These are phyloP conservation scores for Prochilodus magdalenae DNA, from an alignment of 2,113 vertebrate genomes.

Conservation along the genomic window DNA sequence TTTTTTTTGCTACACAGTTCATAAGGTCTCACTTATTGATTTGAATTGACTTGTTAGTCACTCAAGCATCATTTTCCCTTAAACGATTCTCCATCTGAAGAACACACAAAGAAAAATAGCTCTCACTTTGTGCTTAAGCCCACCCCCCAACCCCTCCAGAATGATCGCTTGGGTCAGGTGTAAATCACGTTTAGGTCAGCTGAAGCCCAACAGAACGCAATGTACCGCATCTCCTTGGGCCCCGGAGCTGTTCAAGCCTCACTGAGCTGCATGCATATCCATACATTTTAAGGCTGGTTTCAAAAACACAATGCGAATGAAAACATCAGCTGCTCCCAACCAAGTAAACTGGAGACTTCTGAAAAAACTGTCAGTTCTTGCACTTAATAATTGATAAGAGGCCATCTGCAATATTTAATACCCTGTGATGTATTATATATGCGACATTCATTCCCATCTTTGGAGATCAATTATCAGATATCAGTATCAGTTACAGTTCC, in stretches of 20 bases:
- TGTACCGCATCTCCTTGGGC: constrained; percentile 12
- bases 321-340: not conserved
- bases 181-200: constrained; percentile 42
- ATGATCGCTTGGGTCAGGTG: constrained; percentile 31
- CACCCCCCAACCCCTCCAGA: not conserved
- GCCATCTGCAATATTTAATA: constrained; percentile 42
- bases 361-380: constrained; percentile 23
- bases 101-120: not conserved
- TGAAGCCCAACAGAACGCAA: constrained; percentile 27
- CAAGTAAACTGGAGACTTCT: constrained; percentile 20
- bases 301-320: not conserved
- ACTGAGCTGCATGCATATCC: constrained; percentile 48
- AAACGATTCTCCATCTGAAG: not conserved
- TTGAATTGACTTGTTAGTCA: not conserved
- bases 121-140: not conserved
- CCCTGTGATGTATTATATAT: constrained; percentile 50
- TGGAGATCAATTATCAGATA: constrained; percentile 20
- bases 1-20: not conserved
- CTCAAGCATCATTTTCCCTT: not conserved
- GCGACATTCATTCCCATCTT: constrained; percentile 24
- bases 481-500: not conserved
- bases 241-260: constrained; percentile 27
- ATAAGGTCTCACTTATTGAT: not conserved
- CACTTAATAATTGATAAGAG: constrained; percentile 44
- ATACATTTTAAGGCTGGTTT: constrained; percentile 34